These are phyloP conservation scores for Acrocera orbiculus DNA, from an alignment of 2,888 invertebrate species.

Conservation along the genomic window DNA sequence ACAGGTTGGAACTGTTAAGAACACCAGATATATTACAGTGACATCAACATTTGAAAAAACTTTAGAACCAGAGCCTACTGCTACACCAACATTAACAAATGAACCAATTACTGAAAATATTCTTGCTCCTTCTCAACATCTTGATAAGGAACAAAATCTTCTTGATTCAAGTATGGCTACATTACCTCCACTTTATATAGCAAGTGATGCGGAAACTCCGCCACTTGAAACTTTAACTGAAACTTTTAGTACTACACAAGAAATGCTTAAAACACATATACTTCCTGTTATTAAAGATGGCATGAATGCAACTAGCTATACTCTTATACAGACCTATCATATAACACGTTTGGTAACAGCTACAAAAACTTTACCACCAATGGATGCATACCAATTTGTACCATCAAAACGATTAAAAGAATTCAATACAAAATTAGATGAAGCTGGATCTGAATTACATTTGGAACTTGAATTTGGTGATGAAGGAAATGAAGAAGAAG, in stretches of 20 bases:
- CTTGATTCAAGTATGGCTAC: slow-evolving; percentile 68
- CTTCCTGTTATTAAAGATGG: slow-evolving; percentile 61
- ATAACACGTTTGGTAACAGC: slow-evolving; percentile 76
- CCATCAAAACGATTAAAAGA: slow-evolving; percentile 75
- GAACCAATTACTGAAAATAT: slow-evolving; percentile 80
- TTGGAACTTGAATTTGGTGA: slow-evolving; percentile 74
- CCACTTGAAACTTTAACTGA: slow-evolving; percentile 77
- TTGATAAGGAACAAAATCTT: slow-evolving; percentile 47
- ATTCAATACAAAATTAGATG: slow-evolving; percentile 72
- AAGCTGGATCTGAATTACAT: slow-evolving; percentile 74
- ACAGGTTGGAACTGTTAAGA: slow-evolving; percentile 72
- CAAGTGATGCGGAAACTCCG: slow-evolving; percentile 63
- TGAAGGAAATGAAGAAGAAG: slow-evolving; percentile 42
- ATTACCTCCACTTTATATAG: slow-evolving; percentile 58
- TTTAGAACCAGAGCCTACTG: slow-evolving; percentile 40
- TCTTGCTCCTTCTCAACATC: slow-evolving; percentile 57
- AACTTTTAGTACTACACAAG: slow-evolving; percentile 80
- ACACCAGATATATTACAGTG: slow-evolving; percentile 73
- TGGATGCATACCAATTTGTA: slow-evolving; percentile 72
- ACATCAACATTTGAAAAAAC: slow-evolving; percentile 72
- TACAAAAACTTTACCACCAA: slow-evolving; percentile 74
- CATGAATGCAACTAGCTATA: slow-evolving; percentile 56
- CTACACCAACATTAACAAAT: slow-evolving; percentile 41
- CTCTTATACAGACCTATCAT: slow-evolving; percentile 77
- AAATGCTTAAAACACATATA: slow-evolving; percentile 74